phyloP scores from a whole-genome alignment of 2,888 invertebrate species.

The Nesidiocoris tenuis region DNA sequence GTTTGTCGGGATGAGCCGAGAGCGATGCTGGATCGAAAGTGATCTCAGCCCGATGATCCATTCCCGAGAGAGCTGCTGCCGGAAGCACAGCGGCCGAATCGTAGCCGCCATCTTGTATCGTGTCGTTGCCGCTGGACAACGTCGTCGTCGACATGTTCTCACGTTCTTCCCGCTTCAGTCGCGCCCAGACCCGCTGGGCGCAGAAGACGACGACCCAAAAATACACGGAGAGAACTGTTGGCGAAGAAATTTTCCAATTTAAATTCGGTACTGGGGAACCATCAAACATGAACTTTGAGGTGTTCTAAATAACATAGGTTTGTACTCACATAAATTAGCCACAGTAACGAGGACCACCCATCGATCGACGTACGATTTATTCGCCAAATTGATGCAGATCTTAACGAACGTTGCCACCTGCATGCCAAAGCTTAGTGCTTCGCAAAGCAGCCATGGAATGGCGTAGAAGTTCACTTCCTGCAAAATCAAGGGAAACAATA shows the following conservation, averaged over 20 bases:
- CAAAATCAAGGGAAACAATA: slow-evolving; percentile 34
- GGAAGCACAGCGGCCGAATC: slow-evolving; percentile 26
- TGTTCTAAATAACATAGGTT: neutral
- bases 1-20: slow-evolving; percentile 29
- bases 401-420: slow-evolving; percentile 49
- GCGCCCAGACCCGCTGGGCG: slow-evolving; percentile 49
- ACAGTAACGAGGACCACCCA: slow-evolving; percentile 48
- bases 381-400: slow-evolving; percentile 47
- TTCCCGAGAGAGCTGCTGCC: neutral
- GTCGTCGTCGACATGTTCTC: slow-evolving; percentile 47
- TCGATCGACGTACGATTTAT: slow-evolving; percentile 41
- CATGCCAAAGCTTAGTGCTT: slow-evolving; percentile 49
- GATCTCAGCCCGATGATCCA: slow-evolving; percentile 14
- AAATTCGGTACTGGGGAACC: neutral
- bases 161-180: slow-evolving; percentile 47
- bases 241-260: neutral
- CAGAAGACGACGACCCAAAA: slow-evolving; percentile 50
- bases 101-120: slow-evolving; percentile 44
- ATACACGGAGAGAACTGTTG: slow-evolving; percentile 49
- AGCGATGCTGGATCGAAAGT: slow-evolving; percentile 21
- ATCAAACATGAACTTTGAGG: too few species aligned
- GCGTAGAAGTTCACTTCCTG: slow-evolving; percentile 50
- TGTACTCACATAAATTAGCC: slow-evolving; percentile 48
- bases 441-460: slow-evolving; percentile 50
- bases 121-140: slow-evolving; percentile 47